Evolutionary conservation across 92 coral and sea anemone species (phyloP).

Genomic region (Zoanthus sansibaricus): DNA sequence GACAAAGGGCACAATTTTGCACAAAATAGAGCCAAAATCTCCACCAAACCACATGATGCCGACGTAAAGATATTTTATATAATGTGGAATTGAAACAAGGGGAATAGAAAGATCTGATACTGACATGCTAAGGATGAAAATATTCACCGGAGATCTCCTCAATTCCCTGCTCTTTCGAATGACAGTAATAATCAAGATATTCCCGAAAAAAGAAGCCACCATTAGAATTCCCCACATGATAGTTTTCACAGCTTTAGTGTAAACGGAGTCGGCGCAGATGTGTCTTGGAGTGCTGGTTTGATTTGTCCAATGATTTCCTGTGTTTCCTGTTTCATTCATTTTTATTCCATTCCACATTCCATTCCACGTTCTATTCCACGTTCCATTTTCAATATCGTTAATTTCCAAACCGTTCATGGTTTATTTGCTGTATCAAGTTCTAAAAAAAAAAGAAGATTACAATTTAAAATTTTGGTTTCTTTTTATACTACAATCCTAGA

Average conservation of each 20-base stretch:
- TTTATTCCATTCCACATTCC: neutral
- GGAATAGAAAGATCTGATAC: slow-evolving; percentile 28
- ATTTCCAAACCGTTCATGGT: slow-evolving; percentile 8
- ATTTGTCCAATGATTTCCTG: neutral
- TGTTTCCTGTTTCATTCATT: neutral
- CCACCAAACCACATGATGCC: slow-evolving; percentile 17
- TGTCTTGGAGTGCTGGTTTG: neutral
- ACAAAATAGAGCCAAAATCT: slow-evolving; percentile 1
- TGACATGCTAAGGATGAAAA: slow-evolving; percentile 29
- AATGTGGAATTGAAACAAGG: neutral
- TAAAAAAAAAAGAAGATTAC: neutral
- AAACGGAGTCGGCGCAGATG: neutral
- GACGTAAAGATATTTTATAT: slow-evolving; percentile 6
- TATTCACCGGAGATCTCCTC: slow-evolving; percentile 11
- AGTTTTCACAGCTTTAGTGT: neutral
- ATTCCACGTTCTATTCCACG: slow-evolving; percentile 18
- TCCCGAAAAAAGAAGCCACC: slow-evolving; percentile 16
- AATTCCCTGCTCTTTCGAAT: slow-evolving; percentile 8
- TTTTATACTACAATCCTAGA: no score
- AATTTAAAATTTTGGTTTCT: no score
- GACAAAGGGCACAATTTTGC: slow-evolving; percentile 20
- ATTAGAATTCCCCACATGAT: slow-evolving; percentile 13
- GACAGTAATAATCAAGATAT: slow-evolving; percentile 1
- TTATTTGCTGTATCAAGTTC: neutral
- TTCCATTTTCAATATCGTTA: neutral